Evolutionary conservation across 2,113 vertebrate genomes (phyloP).

Genomic region (Arenaria interpres): DNA sequence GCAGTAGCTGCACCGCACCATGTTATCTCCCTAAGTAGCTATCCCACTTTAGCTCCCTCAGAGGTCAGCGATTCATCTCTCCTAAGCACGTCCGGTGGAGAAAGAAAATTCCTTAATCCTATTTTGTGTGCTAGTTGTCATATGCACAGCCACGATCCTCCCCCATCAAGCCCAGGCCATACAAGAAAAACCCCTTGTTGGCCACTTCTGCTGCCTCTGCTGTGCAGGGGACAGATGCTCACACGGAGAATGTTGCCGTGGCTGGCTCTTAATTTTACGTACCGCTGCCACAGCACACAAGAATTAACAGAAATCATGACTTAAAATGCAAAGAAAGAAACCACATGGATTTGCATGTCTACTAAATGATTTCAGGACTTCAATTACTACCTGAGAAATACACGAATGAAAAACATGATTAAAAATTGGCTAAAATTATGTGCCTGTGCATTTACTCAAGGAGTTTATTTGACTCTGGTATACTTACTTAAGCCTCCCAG

Average conservation of each 20-base stretch:
- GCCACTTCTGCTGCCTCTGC: background rate
- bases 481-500: background rate
- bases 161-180: background rate
- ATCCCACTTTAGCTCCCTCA: slow-evolving; percentile 41
- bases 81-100: background rate
- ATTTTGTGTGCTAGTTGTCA: background rate
- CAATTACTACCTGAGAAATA: background rate
- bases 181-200: background rate
- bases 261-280: background rate
- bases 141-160: background rate
- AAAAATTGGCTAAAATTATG: background rate
- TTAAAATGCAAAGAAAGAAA: background rate
- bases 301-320: background rate
- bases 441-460: background rate
- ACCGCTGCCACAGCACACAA: background rate
- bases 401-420: background rate
- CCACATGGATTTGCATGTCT: background rate
- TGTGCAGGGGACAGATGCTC: background rate
- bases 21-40: slow-evolving; percentile 16
- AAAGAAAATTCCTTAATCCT: slow-evolving; percentile 49
- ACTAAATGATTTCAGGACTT: background rate
- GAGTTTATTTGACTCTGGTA: background rate
- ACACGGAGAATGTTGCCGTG: background rate
- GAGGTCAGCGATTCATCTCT: slow-evolving; percentile 42
- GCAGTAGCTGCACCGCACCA: background rate